Percentiles rank a stretch among this genome's conserved stretches.
These are phyloP conservation scores for Andrena haemorrhoa DNA, from an alignment of 2,888 invertebrate genomes.

Conservation along the genomic window DNA sequence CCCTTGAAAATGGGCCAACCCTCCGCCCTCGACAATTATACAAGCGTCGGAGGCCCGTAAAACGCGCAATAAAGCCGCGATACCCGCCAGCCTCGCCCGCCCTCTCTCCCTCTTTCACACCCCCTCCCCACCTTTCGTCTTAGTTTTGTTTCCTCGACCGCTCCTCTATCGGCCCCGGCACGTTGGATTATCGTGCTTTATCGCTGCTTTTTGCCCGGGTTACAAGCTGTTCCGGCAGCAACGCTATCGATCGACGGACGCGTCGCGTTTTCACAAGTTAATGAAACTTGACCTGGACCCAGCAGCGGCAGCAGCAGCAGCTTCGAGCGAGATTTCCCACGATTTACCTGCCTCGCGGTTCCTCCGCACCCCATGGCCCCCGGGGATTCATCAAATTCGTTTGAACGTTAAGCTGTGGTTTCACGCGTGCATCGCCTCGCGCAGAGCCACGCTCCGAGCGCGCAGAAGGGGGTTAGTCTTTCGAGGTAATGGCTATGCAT, in stretches of 20 bases:
- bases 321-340: conserved; percentile 23
- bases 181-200: conserved; percentile 60
- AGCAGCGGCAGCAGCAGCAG: neutral
- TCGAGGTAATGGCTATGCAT: too few relatives aligned
- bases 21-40: conserved; percentile 67
- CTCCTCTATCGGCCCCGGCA: conserved; percentile 28
- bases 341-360: neutral
- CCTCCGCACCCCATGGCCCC: too few relatives aligned
- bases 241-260: conserved; percentile 51
- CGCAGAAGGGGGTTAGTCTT: too few relatives aligned
- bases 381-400: neutral
- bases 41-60: conserved; percentile 61
- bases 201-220: conserved; percentile 62
- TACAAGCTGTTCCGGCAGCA: conserved; percentile 46
- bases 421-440: neutral
- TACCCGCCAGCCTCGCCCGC: conserved; percentile 14
- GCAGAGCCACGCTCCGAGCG: too few relatives aligned
- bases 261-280: conserved; percentile 55
- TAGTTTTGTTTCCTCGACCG: conserved; percentile 14
- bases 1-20: conserved; percentile 70
- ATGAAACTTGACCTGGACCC: conserved; percentile 41
- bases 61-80: conserved; percentile 63
- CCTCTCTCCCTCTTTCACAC: neutral
- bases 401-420: neutral
- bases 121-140: neutral